Conservation (phyloP, 2,888 invertebrate genomes). For the Chelonus formosanus region DNA sequence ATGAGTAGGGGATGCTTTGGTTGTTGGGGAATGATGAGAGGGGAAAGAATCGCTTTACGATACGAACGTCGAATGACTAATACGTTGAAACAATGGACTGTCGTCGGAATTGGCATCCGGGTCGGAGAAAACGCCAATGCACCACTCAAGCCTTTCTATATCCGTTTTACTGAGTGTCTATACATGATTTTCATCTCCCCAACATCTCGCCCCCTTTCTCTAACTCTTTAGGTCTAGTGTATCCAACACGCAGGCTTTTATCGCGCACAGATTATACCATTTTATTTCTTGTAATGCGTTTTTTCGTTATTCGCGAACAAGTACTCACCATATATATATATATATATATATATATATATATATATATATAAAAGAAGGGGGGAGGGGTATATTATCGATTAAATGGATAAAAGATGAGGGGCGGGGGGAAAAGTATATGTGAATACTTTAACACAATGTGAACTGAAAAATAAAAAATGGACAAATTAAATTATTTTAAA, state of each 20-base stretch:
- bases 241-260: constrained; percentile 49
- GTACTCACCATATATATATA: too few species aligned
- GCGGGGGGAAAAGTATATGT: constrained; percentile 14
- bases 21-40: constrained; percentile 32
- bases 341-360: too few species aligned
- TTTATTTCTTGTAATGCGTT: constrained; percentile 37
- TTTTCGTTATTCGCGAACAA: constrained; percentile 1
- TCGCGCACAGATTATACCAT: constrained; percentile 43
- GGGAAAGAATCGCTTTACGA: constrained; percentile 59
- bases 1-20: constrained; percentile 25
- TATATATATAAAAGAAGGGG: too few species aligned
- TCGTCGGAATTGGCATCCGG: constrained; percentile 51
- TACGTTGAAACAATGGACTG: constrained; percentile 65
- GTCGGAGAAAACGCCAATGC: constrained; percentile 61
- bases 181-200: constrained; percentile 12
- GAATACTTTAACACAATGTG: constrained; percentile 24
- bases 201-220: constrained; percentile 21
- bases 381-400: neutral
- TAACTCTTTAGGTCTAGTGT: constrained; percentile 13
- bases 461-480: too few species aligned
- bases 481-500: too few species aligned
- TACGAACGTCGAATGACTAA: constrained; percentile 63
- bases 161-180: constrained; percentile 52
- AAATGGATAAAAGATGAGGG: constrained; percentile 27
- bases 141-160: constrained; percentile 64